Conservation (phyloP, 2,888 invertebrate genomes). For the Lysandra coridon region DNA sequence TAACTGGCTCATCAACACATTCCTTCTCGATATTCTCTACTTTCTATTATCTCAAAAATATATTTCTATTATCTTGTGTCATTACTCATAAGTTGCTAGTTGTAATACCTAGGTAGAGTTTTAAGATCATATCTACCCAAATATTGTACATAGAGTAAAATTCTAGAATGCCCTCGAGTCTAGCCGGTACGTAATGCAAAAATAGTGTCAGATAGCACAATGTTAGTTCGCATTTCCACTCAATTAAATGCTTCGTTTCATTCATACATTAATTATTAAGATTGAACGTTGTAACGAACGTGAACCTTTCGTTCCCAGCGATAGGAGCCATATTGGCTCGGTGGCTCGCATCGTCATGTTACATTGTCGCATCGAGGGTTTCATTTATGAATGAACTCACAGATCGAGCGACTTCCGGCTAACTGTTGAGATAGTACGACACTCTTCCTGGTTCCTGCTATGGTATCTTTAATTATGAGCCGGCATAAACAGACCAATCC, state of each 20-base stretch:
- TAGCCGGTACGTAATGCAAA: not conserved
- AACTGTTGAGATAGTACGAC: constrained; percentile 80
- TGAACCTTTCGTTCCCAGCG: constrained; percentile 52
- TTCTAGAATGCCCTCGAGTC: not conserved
- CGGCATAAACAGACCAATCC: constrained; percentile 65
- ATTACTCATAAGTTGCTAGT: too few species aligned
- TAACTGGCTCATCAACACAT: not conserved
- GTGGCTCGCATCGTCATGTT: constrained; percentile 63
- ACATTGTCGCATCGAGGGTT: constrained; percentile 67
- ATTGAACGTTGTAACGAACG: constrained; percentile 50
- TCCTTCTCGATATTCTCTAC: not conserved
- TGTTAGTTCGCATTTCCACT: constrained; percentile 72
- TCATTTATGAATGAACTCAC: constrained; percentile 80
- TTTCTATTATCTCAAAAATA: not conserved
- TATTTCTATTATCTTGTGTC: too few species aligned
- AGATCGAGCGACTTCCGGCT: constrained; percentile 79
- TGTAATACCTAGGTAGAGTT: not conserved
- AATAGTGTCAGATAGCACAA: constrained; percentile 53
- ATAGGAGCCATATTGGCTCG: constrained; percentile 59
- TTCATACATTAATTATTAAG: constrained; percentile 71
- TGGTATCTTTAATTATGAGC: constrained; percentile 77
- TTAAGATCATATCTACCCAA: not conserved
- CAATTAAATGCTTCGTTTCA: constrained; percentile 75
- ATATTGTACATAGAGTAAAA: not conserved
- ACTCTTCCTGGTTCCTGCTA: constrained; percentile 80